phyloP scores from a whole-genome alignment of 30 jellyfish, hydroid and myxozoan genomes.

The Hydra vulgaris region DNA sequence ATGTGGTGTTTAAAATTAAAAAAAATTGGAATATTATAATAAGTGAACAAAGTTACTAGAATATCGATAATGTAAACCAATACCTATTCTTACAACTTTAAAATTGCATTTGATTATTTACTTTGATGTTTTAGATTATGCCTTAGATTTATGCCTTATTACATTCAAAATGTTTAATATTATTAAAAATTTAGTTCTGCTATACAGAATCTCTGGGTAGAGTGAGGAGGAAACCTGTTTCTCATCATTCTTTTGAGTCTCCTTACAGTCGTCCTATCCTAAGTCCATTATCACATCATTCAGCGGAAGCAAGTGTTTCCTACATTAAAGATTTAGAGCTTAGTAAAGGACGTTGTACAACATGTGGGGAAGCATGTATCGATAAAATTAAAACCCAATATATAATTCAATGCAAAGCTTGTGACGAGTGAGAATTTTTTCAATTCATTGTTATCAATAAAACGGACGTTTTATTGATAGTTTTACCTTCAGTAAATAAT shows the following conservation, averaged over 20 bases:
- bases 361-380: slow-evolving; percentile 34
- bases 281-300: slow-evolving; percentile 1
- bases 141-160: too few species aligned
- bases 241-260: slow-evolving; percentile 8
- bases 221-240: slow-evolving; percentile 16
- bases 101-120: too few species aligned
- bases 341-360: slow-evolving; percentile 23
- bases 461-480: neutral
- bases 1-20: too few species aligned
- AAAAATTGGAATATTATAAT: too few species aligned
- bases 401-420: slow-evolving; percentile 13
- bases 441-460: too few species aligned
- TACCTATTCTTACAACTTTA: too few species aligned
- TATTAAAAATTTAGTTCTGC: slow-evolving; percentile 1
- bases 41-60: too few species aligned
- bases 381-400: slow-evolving; percentile 16
- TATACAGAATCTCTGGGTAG: neutral
- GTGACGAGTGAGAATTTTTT: slow-evolving; percentile 9
- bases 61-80: too few species aligned
- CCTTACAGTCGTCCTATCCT: slow-evolving; percentile 5
- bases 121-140: too few species aligned
- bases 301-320: slow-evolving; percentile 3
- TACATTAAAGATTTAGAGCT: neutral
- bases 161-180: neutral
- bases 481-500: too few species aligned